Evolutionary conservation across 2,797 vertebrate genomes (phyloP).

Genomic region (Darevskia mixta): DNA sequence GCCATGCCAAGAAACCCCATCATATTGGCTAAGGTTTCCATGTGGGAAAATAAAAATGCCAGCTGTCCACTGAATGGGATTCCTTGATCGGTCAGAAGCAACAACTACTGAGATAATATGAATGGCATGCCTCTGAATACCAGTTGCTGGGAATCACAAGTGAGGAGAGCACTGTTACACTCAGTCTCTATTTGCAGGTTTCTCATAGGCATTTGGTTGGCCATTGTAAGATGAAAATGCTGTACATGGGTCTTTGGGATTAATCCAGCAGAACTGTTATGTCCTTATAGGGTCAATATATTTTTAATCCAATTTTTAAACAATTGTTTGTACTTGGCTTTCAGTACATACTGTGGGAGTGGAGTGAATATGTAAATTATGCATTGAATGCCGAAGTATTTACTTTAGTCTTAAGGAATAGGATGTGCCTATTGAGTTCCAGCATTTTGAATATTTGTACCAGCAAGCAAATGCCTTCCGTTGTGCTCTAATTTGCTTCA

Average conservation of each 20-base stretch:
- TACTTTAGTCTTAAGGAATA: background rate
- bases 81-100: background rate
- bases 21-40: background rate
- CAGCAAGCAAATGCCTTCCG: background rate
- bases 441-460: background rate
- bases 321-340: background rate
- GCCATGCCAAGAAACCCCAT: background rate
- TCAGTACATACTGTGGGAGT: background rate
- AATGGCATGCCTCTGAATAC: background rate
- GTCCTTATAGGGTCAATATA: too few species aligned
- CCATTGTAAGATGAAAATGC: too few species aligned
- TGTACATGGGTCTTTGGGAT: too few species aligned
- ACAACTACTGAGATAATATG: background rate
- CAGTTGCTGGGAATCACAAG: too few species aligned
- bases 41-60: too few species aligned
- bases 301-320: background rate
- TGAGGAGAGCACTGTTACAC: background rate
- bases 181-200: too few species aligned
- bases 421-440: background rate
- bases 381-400: background rate
- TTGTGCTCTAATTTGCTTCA: background rate
- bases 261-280: too few species aligned
- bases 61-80: background rate
- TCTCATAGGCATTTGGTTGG: background rate
- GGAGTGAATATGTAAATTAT: background rate